Evolutionary conservation across 2,113 vertebrate species (phyloP).

Genomic region (Dasyurus viverrinus): DNA sequence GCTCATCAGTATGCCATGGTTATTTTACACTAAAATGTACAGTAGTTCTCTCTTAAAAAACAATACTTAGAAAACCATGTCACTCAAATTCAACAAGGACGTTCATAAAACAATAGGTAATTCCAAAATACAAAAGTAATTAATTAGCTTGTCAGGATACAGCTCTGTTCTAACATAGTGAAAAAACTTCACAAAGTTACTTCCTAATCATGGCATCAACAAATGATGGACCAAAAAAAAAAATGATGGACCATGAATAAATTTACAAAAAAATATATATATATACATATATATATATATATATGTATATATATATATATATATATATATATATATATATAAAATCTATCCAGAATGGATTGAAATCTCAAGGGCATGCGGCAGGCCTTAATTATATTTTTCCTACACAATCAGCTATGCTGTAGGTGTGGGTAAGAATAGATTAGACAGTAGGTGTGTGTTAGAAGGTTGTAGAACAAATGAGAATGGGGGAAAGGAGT

Average conservation of each 20-base stretch:
- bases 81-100: background rate
- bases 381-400: background rate
- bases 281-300: too few species aligned
- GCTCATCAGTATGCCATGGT: background rate
- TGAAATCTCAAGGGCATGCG: background rate
- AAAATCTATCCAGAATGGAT: background rate
- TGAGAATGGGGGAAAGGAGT: background rate
- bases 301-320: background rate
- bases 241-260: conserved; percentile 7
- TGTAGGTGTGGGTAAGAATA: background rate
- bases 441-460: background rate
- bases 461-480: background rate
- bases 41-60: conserved; percentile 6
- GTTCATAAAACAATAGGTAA: background rate
- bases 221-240: conserved; percentile 14
- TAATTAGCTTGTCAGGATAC: background rate
- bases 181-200: conserved; percentile 28
- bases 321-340: background rate
- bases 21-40: background rate
- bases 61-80: background rate
- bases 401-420: background rate
- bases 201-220: background rate
- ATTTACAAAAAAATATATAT: background rate
- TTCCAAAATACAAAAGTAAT: background rate
- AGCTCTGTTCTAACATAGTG: background rate